Evolutionary conservation across 2,888 invertebrate species (phyloP).

Genomic region (Leucoma salicis): DNA sequence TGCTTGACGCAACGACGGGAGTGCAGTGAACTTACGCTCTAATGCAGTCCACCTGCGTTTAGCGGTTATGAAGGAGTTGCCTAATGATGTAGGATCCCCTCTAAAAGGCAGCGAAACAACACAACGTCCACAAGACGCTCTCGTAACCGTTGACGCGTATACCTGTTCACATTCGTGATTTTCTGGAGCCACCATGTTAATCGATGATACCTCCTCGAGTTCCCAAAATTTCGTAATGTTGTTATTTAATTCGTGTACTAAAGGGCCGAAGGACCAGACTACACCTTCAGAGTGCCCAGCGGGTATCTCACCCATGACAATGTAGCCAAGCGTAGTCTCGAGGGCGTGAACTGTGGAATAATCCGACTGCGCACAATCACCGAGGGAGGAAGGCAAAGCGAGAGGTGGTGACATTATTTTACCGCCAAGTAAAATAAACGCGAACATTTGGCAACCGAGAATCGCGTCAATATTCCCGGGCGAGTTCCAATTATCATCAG

Average conservation of each 20-base stretch:
- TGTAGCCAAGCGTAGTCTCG: not conserved
- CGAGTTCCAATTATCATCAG: slow-evolving; percentile 1
- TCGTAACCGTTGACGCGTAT: not conserved
- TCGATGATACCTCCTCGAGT: not conserved
- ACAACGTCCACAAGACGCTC: not conserved
- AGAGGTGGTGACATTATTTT: not conserved
- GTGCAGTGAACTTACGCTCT: not conserved
- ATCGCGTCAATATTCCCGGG: slow-evolving; percentile 1
- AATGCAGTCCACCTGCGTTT: not conserved
- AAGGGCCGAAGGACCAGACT: not conserved
- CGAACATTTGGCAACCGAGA: not conserved
- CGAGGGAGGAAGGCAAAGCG: not conserved
- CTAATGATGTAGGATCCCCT: not conserved
- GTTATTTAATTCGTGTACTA: not conserved
- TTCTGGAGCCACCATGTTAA: not conserved
- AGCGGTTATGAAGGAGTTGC: not conserved
- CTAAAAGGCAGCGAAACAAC: slow-evolving; percentile 1
- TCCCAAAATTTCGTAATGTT: not conserved
- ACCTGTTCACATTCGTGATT: slow-evolving; percentile 1
- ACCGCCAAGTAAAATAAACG: not conserved
- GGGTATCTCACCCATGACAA: not conserved
- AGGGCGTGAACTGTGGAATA: not conserved
- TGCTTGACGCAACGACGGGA: not conserved
- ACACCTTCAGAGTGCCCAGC: not conserved
- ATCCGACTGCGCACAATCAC: not conserved